phyloP scores from a whole-genome alignment of 1,140 invertebrate species.

The Hestina assimilis region DNA sequence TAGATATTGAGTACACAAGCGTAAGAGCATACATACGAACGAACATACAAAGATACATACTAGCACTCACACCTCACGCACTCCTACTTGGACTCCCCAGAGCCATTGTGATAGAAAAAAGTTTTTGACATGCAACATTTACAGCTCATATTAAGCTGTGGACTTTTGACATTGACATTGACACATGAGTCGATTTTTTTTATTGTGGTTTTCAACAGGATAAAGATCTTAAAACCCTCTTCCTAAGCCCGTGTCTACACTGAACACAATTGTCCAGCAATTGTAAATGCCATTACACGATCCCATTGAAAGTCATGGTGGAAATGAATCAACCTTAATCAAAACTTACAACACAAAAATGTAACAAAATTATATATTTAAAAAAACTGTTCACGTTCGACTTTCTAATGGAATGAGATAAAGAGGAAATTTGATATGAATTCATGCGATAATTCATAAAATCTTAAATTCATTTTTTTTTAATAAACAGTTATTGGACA shows the following conservation, averaged over 20 bases:
- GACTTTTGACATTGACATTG: slow-evolving; percentile 2
- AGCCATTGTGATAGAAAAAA: slow-evolving; percentile 26
- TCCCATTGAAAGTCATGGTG: slow-evolving; percentile 6
- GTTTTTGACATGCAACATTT: slow-evolving; percentile 34
- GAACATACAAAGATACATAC: slow-evolving; percentile 32
- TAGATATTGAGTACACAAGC: slow-evolving; percentile 47
- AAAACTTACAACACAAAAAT: too few relatives aligned
- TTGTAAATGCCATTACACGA: slow-evolving; percentile 30
- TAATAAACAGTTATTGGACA: too few relatives aligned
- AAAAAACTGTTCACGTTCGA: too few relatives aligned
- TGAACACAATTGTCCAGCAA: slow-evolving; percentile 50
- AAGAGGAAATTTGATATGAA: too few relatives aligned
- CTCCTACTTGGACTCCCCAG: slow-evolving; percentile 19
- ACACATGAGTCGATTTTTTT: not conserved
- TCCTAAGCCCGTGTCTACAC: slow-evolving; percentile 14
- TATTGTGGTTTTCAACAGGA: not conserved
- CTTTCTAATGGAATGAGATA: too few relatives aligned
- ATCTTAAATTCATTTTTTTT: too few relatives aligned
- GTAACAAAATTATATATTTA: too few relatives aligned
- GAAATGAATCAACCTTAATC: not conserved
- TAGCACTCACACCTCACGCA: slow-evolving; percentile 24
- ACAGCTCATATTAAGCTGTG: slow-evolving; percentile 25
- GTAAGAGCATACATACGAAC: slow-evolving; percentile 40
- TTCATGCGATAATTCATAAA: too few relatives aligned
- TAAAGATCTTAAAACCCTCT: not conserved